Conservation (phyloP, 2,888 invertebrate genomes). For the Ennomos erosarius region DNA sequence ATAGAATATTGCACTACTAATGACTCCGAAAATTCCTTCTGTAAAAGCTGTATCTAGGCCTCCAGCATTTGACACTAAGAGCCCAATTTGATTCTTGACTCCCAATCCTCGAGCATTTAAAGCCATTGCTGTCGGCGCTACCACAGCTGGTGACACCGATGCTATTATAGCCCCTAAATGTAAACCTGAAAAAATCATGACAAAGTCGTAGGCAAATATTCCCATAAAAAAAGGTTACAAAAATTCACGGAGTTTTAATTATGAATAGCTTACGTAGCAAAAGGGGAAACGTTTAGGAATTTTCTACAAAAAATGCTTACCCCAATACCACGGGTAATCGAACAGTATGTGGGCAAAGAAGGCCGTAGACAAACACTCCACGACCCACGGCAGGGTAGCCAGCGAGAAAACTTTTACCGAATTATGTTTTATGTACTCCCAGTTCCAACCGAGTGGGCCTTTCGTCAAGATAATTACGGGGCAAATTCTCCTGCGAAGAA, state of each 20-base stretch:
- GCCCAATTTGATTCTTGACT: slow-evolving; percentile 95
- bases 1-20: slow-evolving; percentile 94
- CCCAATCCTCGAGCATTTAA: slow-evolving; percentile 94
- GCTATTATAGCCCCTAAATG: slow-evolving; percentile 94
- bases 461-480: slow-evolving; percentile 80
- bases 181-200: slow-evolving; percentile 75
- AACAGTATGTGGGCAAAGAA: slow-evolving; percentile 74
- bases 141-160: slow-evolving; percentile 98
- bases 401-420: slow-evolving; percentile 78
- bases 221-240: slow-evolving; percentile 19
- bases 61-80: slow-evolving; percentile 96
- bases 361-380: slow-evolving; percentile 76
- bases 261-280: slow-evolving; percentile 23
- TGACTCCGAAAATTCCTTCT: slow-evolving; percentile 96
- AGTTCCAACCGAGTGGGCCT: slow-evolving; percentile 79
- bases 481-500: slow-evolving; percentile 74
- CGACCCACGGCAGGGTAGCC: slow-evolving; percentile 79
- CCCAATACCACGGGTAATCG: slow-evolving; percentile 81
- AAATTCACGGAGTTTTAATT: slow-evolving; percentile 26
- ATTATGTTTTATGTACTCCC: slow-evolving; percentile 80
- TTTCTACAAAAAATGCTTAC: slow-evolving; percentile 57
- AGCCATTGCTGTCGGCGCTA: slow-evolving; percentile 94
- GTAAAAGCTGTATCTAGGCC: slow-evolving; percentile 98
- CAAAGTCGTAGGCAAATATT: slow-evolving; percentile 13
- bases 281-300: slow-evolving; percentile 13